Percentiles rank a stretch among this genome's conserved stretches.
Conservation (phyloP, 2,797 vertebrate genomes). For the Phataginus tricuspis region DNA sequence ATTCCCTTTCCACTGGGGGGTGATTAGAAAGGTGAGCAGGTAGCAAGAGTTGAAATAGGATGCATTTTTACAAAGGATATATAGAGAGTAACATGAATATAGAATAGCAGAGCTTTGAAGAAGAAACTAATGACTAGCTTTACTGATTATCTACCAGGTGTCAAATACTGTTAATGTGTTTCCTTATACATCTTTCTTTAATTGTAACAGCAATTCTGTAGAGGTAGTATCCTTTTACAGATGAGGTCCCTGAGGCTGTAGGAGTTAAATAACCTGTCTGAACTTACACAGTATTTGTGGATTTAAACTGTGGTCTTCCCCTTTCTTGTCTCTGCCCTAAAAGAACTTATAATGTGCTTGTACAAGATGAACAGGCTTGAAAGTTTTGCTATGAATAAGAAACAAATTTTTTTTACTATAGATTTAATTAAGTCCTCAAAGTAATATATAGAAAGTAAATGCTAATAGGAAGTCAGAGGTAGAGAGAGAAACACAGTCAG, state of each 20-base stretch:
- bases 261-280: background rate
- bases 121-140: background rate
- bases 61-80: background rate
- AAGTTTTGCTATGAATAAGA: background rate
- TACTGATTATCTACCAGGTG: background rate
- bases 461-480: background rate
- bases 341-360: background rate
- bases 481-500: background rate
- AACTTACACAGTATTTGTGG: background rate
- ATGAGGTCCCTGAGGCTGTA: background rate
- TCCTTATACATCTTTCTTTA: background rate
- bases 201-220: background rate
- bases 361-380: background rate
- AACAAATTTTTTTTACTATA: background rate
- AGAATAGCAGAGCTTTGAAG: background rate
- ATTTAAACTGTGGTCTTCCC: background rate
- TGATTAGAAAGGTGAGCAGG: background rate
- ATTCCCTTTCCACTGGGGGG: background rate
- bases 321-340: background rate
- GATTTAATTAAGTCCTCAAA: slow-evolving; percentile 3
- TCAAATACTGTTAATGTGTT: background rate
- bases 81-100: background rate
- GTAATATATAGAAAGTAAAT: background rate
- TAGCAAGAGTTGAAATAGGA: background rate
- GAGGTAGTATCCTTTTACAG: background rate